Evolutionary conservation across 2,797 vertebrate species (phyloP).

Genomic region (Nothura maculosa): DNA sequence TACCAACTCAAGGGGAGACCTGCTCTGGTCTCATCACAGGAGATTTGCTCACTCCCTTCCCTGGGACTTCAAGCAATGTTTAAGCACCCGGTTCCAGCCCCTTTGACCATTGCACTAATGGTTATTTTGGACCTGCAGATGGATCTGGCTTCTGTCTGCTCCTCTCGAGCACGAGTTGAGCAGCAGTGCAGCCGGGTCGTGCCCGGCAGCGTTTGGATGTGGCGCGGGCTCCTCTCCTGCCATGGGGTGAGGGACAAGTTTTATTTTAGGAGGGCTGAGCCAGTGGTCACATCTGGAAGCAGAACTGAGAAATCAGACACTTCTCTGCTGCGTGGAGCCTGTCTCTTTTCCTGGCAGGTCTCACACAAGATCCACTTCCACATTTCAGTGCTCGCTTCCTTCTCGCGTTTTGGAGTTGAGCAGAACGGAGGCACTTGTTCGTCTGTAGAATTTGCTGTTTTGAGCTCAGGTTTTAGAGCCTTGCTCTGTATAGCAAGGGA

Average conservation of each 20-base stretch:
- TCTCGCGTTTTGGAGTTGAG: not conserved
- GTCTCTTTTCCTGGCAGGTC: conserved; percentile 8
- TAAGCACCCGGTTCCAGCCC: not conserved
- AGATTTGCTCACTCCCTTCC: not conserved
- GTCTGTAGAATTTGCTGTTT: not conserved
- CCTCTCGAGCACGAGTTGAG: not conserved
- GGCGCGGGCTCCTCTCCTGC: not conserved
- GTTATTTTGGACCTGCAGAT: conserved; percentile 48
- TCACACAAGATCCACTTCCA: not conserved
- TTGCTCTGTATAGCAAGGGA: not conserved
- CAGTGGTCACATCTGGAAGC: not conserved
- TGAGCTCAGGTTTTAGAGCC: not conserved
- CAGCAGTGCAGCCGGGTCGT: conserved; percentile 17
- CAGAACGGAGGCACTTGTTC: not conserved
- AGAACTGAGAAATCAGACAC: conserved; percentile 58
- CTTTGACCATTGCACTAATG: not conserved
- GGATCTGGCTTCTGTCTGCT: conserved; percentile 4
- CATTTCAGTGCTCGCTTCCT: conserved; percentile 21
- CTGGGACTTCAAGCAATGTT: not conserved
- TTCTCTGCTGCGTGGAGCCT: conserved; percentile 29
- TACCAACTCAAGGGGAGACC: not conserved
- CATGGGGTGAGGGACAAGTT: not conserved
- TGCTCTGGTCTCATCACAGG: not conserved
- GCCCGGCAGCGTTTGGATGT: not conserved
- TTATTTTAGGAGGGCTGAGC: conserved; percentile 32